Base-by-base conservation (phyloP, 2,888 invertebrate genomes). In the Tribolium freemani region DNA sequence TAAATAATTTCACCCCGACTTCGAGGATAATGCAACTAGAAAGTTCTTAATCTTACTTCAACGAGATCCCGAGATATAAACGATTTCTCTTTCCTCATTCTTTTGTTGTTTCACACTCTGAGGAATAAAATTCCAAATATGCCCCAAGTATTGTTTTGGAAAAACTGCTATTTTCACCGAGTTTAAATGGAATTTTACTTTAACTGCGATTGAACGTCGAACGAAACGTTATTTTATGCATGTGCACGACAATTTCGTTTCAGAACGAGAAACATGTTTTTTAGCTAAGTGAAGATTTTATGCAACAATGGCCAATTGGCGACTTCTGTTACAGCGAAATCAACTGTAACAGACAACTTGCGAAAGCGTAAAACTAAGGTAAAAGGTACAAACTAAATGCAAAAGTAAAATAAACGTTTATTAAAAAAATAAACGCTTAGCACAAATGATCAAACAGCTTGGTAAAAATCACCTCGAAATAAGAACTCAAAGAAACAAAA, bases 81-180 rank as follows among this genome's bases (percentile, higher is more conserved):
- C 51, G 64, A 51, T 66, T 66, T 66, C 54, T 54, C 54, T 54
- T 66, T 66, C 45, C 26, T 54, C 54, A 44, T 66, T 66, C 45
- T 26, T 45, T 64, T 45, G 30, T 63, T 30, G 46, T 46, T 30
- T 9, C 4, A 38, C 21, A 61, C 16, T 46, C 38, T 9, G 48
- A 11, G 30, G 26, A 48, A 48, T 61, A 46, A 21, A 30, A 48
- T 61, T 61, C 20, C 8, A 58, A 58, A 56, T 56, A 10, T 56
- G 56, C 56, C 30, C 8, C 11, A 56, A 58, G 44, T 58, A 58
- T 56, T 58, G 58, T 58, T 48, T 58, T n/a, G 38, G 10, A 21
- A 58, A 58, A 38, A 38, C 1, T 38, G 8, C 8, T 8, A n/a
- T 38, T 38, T 38, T 38, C 38, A 38, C 6, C 1, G 38, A 38